These are phyloP conservation scores for Oenanthe oenanthe DNA, from an alignment of 2,113 vertebrate genomes.

Conservation along the genomic window DNA sequence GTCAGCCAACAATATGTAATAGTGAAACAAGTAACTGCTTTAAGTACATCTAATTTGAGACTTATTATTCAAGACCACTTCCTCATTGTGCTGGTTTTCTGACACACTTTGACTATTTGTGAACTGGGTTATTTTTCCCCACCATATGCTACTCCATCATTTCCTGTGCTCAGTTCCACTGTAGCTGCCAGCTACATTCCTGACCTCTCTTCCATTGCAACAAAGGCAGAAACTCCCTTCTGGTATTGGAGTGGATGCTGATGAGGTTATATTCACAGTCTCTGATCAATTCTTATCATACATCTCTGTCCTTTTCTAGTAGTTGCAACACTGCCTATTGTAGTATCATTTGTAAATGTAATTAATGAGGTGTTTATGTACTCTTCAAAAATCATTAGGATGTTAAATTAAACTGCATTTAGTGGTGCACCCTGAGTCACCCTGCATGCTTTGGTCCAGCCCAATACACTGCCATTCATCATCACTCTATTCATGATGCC, in stretches of 20 bases:
- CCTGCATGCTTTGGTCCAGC: not conserved
- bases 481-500: not conserved
- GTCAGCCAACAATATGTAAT: not conserved
- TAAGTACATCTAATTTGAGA: not conserved
- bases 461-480: not conserved
- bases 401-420: conserved; percentile 16
- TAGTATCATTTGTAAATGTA: conserved; percentile 25
- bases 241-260: not conserved
- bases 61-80: not conserved
- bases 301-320: conserved; percentile 15
- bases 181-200: not conserved
- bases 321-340: not conserved
- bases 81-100: not conserved
- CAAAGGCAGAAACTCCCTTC: not conserved
- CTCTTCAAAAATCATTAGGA: conserved; percentile 55
- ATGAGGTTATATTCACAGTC: not conserved
- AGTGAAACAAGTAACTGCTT: not conserved
- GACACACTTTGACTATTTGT: not conserved
- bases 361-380: conserved; percentile 56
- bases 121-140: not conserved
- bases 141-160: not conserved
- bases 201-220: not conserved
- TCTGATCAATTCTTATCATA: conserved; percentile 1
- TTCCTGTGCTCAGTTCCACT: not conserved
- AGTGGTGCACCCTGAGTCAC: not conserved